Conservation (phyloP, 2,888 invertebrate genomes). For the Apantesis nais region DNA sequence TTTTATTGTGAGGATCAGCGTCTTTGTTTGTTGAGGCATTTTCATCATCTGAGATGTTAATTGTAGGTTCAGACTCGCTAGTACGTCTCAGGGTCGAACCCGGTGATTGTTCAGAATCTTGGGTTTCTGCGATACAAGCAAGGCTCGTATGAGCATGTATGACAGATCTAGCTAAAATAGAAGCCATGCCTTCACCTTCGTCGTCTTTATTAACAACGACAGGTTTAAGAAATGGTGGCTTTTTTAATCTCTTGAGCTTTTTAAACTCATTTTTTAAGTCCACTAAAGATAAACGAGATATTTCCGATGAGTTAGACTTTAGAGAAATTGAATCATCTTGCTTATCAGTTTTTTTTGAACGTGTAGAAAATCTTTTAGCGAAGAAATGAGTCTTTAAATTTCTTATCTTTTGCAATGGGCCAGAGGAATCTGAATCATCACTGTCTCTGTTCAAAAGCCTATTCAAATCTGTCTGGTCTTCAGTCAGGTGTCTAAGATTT, state of each 20-base stretch:
- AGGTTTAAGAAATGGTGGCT: conserved; percentile 70
- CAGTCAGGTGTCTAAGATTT: conserved; percentile 72
- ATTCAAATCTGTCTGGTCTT: conserved; percentile 77
- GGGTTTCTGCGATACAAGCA: conserved; percentile 85
- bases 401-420: conserved; percentile 83
- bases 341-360: conserved; percentile 83
- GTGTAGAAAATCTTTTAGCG: conserved; percentile 85
- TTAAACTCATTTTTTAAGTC: conserved; percentile 77
- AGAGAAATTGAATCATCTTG: conserved; percentile 83
- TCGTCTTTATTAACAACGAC: conserved; percentile 67
- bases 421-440: conserved; percentile 76
- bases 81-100: conserved; percentile 70
- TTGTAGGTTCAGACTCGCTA: conserved; percentile 75
- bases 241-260: conserved; percentile 75
- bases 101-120: conserved; percentile 79
- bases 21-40: conserved; percentile 41
- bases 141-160: conserved; percentile 86
- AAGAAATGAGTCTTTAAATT: conserved; percentile 87
- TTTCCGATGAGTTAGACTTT: conserved; percentile 81
- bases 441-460: conserved; percentile 84
- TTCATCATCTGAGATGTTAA: conserved; percentile 65
- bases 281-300: conserved; percentile 74
- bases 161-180: conserved; percentile 88
- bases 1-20: conserved; percentile 35
- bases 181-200: conserved; percentile 87